Evolutionary conservation across 2,113 vertebrate species (phyloP).

Genomic region (Pollachius pollachius): DNA sequence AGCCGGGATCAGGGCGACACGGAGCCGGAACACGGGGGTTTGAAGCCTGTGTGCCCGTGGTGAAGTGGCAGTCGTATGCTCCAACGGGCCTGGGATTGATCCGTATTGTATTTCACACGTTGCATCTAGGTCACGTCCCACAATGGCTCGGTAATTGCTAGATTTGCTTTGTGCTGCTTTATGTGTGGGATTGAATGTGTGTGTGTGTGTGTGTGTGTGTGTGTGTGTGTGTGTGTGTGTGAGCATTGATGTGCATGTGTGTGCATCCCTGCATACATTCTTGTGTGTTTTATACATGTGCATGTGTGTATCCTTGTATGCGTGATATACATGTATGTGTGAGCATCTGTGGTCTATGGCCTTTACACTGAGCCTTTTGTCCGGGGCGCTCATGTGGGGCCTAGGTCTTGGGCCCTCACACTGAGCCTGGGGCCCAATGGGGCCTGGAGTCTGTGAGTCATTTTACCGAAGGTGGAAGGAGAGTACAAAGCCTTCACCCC

Average conservation of each 20-base stretch:
- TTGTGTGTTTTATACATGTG: background rate
- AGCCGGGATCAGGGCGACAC: no score
- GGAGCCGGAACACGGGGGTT: no score
- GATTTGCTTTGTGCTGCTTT: background rate
- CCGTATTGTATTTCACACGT: slow-evolving; percentile 26
- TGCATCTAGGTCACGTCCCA: slow-evolving; percentile 38
- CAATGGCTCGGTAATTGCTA: slow-evolving; percentile 21
- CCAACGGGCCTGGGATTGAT: slow-evolving; percentile 1
- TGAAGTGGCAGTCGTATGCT: no score
- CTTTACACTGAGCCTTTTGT: no score
- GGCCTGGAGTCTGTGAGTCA: slow-evolving; percentile 24
- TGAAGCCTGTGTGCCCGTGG: no score
- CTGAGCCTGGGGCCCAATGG: slow-evolving; percentile 31
- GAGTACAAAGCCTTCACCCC: no score
- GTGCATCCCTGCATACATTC: background rate
- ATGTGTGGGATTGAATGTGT: background rate
- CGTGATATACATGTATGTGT: background rate
- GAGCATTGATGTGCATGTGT: background rate
- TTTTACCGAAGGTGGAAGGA: no score
- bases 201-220: background rate
- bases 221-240: background rate
- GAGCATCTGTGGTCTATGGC: no score
- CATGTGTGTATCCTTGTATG: background rate
- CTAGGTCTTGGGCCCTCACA: background rate
- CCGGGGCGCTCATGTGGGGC: no score